phyloP scores from a whole-genome alignment of 2,113 vertebrate genomes.

The human (Homo sapiens) region DNA sequence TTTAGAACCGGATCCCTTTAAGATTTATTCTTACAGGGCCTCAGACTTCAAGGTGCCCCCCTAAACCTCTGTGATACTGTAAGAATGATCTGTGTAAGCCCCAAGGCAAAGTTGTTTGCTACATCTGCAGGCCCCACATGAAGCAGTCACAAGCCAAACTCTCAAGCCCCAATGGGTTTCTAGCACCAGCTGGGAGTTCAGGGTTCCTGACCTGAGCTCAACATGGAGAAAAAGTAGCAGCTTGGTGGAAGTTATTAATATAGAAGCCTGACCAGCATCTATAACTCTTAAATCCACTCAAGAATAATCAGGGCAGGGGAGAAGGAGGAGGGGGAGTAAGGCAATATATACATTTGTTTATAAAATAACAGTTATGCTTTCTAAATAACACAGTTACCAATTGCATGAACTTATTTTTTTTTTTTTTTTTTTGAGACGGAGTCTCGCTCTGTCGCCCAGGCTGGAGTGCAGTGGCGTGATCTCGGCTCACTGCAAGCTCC shows the following conservation, averaged over 20 bases:
- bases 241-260: background rate
- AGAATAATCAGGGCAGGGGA: background rate
- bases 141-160: background rate
- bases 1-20: background rate
- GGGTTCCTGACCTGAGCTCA: background rate
- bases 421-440: too few species aligned
- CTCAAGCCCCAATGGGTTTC: background rate
- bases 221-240: background rate
- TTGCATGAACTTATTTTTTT: background rate
- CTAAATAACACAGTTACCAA: background rate
- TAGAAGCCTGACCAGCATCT: background rate
- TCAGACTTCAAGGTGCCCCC: background rate
- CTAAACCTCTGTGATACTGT: background rate
- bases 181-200: background rate
- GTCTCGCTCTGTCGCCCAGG: too few species aligned
- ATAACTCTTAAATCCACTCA: background rate
- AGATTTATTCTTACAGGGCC: slow-evolving; percentile 25
- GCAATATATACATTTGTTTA: background rate
- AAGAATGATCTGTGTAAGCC: background rate
- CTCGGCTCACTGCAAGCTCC: too few species aligned
- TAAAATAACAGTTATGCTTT: background rate
- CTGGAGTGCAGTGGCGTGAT: too few species aligned
- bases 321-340: background rate
- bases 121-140: background rate
- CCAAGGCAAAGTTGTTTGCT: background rate